phyloP scores from a whole-genome alignment of 2,888 invertebrate genomes.

The Stenchaetothrips biformis region DNA sequence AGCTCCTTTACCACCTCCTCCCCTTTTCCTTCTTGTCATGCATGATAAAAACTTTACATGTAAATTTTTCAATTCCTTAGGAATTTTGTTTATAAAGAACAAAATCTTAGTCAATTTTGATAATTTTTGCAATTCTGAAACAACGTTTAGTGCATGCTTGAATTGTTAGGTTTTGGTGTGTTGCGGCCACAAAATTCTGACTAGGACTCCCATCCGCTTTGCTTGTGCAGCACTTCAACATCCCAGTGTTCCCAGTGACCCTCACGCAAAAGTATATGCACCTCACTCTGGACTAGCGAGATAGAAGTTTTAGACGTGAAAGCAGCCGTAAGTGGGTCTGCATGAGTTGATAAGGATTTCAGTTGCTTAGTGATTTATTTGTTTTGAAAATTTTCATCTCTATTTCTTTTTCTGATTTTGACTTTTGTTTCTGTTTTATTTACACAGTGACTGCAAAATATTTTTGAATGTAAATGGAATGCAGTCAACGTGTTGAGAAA shows the following conservation, averaged over 20 bases:
- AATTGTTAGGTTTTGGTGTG: background rate
- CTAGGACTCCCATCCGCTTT: slow-evolving; percentile 10
- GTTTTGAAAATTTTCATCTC: background rate
- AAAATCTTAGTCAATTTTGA: background rate
- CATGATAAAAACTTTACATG: too few relatives aligned
- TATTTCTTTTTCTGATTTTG: background rate
- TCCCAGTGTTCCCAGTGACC: slow-evolving; percentile 22
- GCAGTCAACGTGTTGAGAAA: too few relatives aligned
- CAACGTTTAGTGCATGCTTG: background rate
- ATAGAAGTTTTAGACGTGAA: slow-evolving; percentile 14
- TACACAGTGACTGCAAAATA: background rate
- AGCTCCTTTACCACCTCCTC: too few relatives aligned
- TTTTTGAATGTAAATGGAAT: background rate
- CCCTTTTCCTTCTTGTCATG: too few relatives aligned
- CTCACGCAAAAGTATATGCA: slow-evolving; percentile 21
- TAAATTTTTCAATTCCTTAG: background rate
- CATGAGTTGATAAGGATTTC: background rate
- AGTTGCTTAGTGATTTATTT: background rate
- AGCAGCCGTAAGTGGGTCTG: slow-evolving; percentile 24
- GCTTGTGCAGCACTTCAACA: slow-evolving; percentile 22
- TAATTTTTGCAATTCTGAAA: background rate
- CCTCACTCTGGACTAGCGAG: slow-evolving; percentile 3
- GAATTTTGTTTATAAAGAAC: too few relatives aligned
- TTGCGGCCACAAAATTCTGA: background rate
- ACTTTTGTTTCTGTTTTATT: background rate